phyloP scores from a whole-genome alignment of 2,888 invertebrate genomes.

The Halictus ligatus region DNA sequence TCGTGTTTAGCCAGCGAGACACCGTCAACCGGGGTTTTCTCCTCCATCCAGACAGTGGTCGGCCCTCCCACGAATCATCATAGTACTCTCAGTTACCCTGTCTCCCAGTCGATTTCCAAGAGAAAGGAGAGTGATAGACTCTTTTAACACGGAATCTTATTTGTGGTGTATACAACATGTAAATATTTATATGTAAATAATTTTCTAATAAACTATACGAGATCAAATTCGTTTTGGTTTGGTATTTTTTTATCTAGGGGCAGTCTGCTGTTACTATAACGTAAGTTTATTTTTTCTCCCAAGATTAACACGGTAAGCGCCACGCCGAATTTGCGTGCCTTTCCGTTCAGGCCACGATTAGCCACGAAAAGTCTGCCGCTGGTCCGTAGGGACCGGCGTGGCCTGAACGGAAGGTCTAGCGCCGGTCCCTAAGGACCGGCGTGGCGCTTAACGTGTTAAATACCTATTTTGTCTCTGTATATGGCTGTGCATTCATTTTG shows the following conservation, averaged over 20 bases:
- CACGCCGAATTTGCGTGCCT: no score
- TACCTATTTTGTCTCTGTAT: neutral
- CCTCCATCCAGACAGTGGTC: neutral
- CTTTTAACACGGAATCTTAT: no score
- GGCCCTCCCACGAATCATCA: neutral
- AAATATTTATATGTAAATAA: no score
- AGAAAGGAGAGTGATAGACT: neutral
- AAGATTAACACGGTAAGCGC: no score
- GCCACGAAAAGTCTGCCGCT: no score
- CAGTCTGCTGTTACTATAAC: neutral
- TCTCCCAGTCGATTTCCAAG: neutral
- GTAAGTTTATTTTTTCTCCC: neutral
- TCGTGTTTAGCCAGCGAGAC: constrained; percentile 42
- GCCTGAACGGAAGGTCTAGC: no score
- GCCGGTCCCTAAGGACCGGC: no score
- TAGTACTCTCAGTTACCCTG: neutral
- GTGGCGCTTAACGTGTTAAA: no score
- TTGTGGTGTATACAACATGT: no score
- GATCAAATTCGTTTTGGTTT: neutral
- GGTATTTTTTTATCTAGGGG: neutral
- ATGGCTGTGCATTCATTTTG: neutral
- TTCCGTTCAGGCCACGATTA: no score
- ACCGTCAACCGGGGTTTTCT: neutral
- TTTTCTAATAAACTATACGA: neutral
- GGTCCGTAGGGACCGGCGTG: no score